Base-by-base conservation (phyloP, 1,140 invertebrate genomes). In the Sarcophaga peregrina region DNA sequence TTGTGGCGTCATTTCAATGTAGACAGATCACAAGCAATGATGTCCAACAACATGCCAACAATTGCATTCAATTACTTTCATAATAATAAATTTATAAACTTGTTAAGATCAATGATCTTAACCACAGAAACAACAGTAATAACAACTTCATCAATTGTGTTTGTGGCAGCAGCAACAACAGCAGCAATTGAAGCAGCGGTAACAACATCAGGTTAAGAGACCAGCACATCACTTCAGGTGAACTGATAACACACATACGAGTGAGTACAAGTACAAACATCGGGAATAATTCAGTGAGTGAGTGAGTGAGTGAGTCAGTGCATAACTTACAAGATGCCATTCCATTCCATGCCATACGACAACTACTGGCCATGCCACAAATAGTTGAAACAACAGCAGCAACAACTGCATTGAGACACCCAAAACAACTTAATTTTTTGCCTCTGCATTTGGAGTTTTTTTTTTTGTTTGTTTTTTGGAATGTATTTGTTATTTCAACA, bases 321-420 rank as follows among this genome's bases (percentile, higher is more conserved):
- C 75, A 78, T 78, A 78, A 78, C 75, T 78, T 78, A 78, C 75
- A 78, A 78, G 75, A 78, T 78, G 75, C 75, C 47, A 78, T 78
- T 47, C 75, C 25, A 17, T n/a, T 6, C 54, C 50, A 76, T 47
- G 46, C 74, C 37, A 15, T 76, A 47, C 54, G 15, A n/a, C 54
- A 13, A 58, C 54, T 58, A n/a, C 47, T 76, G 74, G 45, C 9
- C 74, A 76, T 76, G 54, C 54, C 54, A 68, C 62, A 68, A 68
- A 68, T 20, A n/a, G 62, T n/a, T 20, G 54, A 13, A 58, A n/a
- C n/a, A 58, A 15, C 62, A n/a, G 62, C 17, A 68, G 54, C 54
- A 58, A n/a, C n/a, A 58, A 58, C 54, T 76, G 45, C 74, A 76
- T 47, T 46, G 8, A 50, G 47, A 52, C 62, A 20, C 62, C 62